Percentiles rank a stretch among this genome's conserved stretches.
Evolutionary conservation across 2,888 invertebrate species (phyloP).

Genomic region (Orchesella flavescens): DNA sequence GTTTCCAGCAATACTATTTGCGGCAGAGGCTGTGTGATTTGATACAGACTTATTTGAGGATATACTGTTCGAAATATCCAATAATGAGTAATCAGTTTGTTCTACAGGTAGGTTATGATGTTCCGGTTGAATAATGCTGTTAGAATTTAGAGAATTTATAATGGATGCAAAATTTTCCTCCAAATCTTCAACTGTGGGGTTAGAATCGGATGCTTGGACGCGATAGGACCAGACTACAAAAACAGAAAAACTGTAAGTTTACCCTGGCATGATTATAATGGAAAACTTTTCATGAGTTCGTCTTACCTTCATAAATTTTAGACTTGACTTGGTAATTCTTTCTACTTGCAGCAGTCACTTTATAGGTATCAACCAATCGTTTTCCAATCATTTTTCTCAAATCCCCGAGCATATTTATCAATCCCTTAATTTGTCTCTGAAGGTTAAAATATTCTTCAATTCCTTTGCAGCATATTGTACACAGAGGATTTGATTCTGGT

Average conservation of each 20-base stretch:
- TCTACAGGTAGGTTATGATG: background rate
- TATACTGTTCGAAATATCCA: slow-evolving; percentile 34
- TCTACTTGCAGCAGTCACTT: background rate
- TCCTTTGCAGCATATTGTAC: background rate
- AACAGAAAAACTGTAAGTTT: background rate
- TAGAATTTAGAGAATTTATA: background rate
- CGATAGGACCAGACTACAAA: slow-evolving; percentile 23
- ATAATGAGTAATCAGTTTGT: background rate
- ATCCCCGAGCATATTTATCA: slow-evolving; percentile 19
- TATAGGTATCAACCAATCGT: slow-evolving; percentile 2
- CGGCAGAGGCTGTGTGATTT: background rate
- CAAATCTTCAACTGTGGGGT: background rate
- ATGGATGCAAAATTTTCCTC: background rate
- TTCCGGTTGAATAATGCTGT: background rate
- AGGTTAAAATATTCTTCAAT: slow-evolving; percentile 26
- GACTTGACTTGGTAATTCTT: slow-evolving; percentile 28
- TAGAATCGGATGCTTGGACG: background rate
- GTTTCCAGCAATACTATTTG: background rate
- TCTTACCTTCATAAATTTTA: slow-evolving; percentile 25
- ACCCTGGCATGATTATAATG: background rate
- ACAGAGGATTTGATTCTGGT: slow-evolving; percentile 27
- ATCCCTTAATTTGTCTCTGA: slow-evolving; percentile 18
- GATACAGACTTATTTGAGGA: background rate
- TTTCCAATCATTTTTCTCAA: slow-evolving; percentile 26
- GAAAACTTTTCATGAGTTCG: no score